Evolutionary conservation across 2,797 vertebrate species (phyloP).

Genomic region (Phalanger gymnotis): DNA sequence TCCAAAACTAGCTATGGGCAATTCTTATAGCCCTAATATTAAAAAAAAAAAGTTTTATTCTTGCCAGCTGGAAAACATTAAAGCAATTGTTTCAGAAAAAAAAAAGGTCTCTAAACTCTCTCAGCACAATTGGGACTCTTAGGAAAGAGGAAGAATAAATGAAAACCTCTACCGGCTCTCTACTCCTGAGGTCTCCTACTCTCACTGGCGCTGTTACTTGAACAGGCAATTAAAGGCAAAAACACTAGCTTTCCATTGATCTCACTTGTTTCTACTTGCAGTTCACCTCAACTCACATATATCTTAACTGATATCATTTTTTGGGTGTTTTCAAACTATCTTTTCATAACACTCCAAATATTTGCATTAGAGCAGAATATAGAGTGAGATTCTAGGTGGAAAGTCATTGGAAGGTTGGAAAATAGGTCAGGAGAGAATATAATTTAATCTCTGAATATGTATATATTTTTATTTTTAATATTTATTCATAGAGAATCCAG

Average conservation of each 20-base stretch:
- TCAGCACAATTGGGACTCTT: constrained; percentile 43
- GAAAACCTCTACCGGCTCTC: background rate
- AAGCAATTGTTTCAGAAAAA: constrained; percentile 35
- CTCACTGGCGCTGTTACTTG: background rate
- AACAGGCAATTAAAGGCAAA: constrained; percentile 21
- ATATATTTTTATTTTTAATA: background rate
- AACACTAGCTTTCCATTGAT: constrained; percentile 2
- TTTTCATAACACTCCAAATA: background rate
- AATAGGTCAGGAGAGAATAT: background rate
- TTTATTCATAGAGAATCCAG: background rate
- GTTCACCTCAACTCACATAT: constrained; percentile 29
- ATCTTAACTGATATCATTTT: constrained; percentile 52
- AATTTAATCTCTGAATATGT: background rate
- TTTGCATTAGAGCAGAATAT: constrained; percentile 28
- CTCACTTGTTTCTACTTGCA: constrained; percentile 24
- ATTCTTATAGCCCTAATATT: constrained; percentile 44
- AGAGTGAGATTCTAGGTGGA: constrained; percentile 5
- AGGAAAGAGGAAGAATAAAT: constrained; percentile 22
- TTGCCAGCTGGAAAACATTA: constrained; percentile 78
- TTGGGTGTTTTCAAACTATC: constrained; percentile 27
- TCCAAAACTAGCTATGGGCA: constrained; percentile 2
- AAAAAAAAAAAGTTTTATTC: constrained; percentile 52
- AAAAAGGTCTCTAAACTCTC: constrained; percentile 71
- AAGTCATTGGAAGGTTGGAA: background rate
- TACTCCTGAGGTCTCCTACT: background rate